These are phyloP conservation scores for Sceloporus tristichus DNA, from an alignment of 2,113 vertebrate genomes.

Conservation along the genomic window DNA sequence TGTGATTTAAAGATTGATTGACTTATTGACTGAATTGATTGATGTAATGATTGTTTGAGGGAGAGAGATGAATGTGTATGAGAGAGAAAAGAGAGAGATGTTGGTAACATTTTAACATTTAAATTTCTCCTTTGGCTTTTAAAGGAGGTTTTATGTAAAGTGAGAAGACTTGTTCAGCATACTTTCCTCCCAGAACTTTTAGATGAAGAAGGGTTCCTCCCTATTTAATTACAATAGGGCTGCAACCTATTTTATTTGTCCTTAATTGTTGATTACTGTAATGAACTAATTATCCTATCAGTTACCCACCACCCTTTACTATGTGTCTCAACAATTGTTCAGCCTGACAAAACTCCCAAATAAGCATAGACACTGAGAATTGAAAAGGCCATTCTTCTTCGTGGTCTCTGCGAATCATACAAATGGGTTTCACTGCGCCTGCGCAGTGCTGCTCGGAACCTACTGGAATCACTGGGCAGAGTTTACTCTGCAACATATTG, in stretches of 20 bases:
- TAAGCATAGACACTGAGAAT: not conserved
- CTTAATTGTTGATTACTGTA: not conserved
- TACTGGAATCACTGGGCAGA: too few relatives aligned
- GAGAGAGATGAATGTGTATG: not conserved
- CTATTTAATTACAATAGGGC: not conserved
- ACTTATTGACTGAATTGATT: too few relatives aligned
- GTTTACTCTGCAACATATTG: too few relatives aligned
- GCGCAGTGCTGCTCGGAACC: too few relatives aligned
- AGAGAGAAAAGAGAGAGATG: too few relatives aligned
- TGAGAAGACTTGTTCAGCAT: not conserved
- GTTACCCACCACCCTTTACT: not conserved
- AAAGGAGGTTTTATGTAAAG: not conserved
- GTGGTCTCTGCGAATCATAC: too few relatives aligned
- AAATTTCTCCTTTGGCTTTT: too few relatives aligned
- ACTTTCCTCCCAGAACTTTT: too few relatives aligned
- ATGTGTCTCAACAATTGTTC: not conserved
- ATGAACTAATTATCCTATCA: not conserved
- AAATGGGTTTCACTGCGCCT: too few relatives aligned
- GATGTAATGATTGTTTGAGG: not conserved
- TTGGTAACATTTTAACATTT: too few relatives aligned
- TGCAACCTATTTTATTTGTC: not conserved
- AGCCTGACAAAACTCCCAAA: not conserved
- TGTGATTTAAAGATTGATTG: not conserved
- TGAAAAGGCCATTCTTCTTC: not conserved
- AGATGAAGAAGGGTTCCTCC: too few relatives aligned